Conservation (phyloP, 2,888 invertebrate species). For the Argyresthia goedartella region DNA sequence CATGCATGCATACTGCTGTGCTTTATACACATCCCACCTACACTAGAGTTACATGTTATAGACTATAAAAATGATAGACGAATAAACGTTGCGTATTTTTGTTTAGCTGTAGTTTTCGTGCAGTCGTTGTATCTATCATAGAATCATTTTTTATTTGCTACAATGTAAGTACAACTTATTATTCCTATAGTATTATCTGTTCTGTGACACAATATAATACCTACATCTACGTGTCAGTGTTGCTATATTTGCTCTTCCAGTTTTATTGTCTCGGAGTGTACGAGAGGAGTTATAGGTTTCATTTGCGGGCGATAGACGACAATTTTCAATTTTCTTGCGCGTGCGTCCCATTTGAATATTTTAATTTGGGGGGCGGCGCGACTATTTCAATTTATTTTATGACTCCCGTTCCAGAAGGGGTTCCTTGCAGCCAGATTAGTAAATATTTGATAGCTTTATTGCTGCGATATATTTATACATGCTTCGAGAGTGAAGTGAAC, state of each 20-base stretch:
- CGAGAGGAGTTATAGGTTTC: conserved; percentile 68
- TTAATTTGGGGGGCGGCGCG: conserved; percentile 71
- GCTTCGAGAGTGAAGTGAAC: conserved; percentile 46
- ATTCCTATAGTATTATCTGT: no score
- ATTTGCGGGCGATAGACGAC: conserved; percentile 72
- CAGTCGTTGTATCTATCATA: no score
- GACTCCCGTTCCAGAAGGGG: conserved; percentile 64
- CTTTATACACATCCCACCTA: no score
- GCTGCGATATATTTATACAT: conserved; percentile 62
- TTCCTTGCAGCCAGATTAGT: conserved; percentile 64
- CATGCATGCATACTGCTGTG: no score
- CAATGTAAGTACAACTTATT: no score
- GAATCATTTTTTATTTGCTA: no score
- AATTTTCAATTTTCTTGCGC: conserved; percentile 73
- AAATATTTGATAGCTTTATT: conserved; percentile 72
- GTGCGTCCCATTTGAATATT: conserved; percentile 72
- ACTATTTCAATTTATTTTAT: conserved; percentile 73
- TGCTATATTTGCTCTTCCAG: neutral
- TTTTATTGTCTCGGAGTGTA: conserved; percentile 35
- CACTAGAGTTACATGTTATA: no score
- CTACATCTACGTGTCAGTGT: conserved; percentile 6
- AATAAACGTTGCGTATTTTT: no score
- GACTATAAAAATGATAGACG: no score
- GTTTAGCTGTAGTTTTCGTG: no score
- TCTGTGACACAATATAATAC: no score